Conservation (phyloP, 2,888 invertebrate species). For the Ctenicera cuprea region DNA sequence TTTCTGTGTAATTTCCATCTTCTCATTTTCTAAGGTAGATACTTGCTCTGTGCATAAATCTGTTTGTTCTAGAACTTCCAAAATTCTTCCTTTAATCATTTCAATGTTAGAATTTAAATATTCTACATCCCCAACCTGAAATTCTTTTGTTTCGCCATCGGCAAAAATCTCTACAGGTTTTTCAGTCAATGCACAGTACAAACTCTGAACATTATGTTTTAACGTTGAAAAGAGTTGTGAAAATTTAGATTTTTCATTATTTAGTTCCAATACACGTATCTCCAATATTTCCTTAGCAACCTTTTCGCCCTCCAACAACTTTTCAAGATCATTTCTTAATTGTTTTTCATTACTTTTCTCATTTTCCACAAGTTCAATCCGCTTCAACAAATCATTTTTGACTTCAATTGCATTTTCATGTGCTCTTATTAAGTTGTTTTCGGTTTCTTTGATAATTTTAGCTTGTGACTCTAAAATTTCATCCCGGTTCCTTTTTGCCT, state of each 20-base stretch:
- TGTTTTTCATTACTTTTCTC: conserved; percentile 53
- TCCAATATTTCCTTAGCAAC: conserved; percentile 54
- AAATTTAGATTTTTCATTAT: conserved; percentile 51
- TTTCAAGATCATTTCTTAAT: conserved; percentile 47
- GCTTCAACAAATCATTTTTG: conserved; percentile 60
- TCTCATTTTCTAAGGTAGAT: conserved; percentile 54
- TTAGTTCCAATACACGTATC: conserved; percentile 45
- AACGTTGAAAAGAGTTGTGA: conserved; percentile 31
- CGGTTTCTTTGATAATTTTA: conserved; percentile 63
- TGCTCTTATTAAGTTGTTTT: conserved; percentile 60
- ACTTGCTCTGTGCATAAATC: neutral
- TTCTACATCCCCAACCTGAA: conserved; percentile 37
- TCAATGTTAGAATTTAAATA: conserved; percentile 58
- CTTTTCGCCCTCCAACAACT: conserved; percentile 49
- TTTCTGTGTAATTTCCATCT: conserved; percentile 58
- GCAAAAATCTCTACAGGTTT: conserved; percentile 51
- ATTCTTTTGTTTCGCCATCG: conserved; percentile 49
- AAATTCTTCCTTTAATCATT: conserved; percentile 26
- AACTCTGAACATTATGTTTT: conserved; percentile 30
- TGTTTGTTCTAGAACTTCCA: conserved; percentile 32
- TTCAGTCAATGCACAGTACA: conserved; percentile 25
- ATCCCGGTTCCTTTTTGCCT: conserved; percentile 61
- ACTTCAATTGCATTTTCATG: conserved; percentile 61
- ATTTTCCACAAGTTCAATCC: conserved; percentile 58
- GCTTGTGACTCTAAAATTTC: conserved; percentile 63